These are phyloP conservation scores for Allygus modestus DNA, from an alignment of 2,888 invertebrate genomes.

Conservation along the genomic window DNA sequence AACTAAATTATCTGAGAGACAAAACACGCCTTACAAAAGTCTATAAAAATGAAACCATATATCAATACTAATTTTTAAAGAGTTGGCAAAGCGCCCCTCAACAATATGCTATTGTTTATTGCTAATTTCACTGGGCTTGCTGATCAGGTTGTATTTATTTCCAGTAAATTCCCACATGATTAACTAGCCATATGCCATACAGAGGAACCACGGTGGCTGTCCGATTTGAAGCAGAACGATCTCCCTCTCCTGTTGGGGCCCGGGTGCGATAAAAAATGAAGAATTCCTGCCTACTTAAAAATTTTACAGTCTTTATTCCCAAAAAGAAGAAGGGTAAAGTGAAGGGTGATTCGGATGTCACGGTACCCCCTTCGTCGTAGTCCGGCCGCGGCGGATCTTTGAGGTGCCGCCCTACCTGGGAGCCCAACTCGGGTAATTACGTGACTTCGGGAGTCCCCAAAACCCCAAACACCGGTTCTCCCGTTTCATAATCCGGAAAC, in stretches of 20 bases:
- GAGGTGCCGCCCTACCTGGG: not conserved
- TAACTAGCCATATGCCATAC: slow-evolving; percentile 12
- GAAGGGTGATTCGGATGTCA: slow-evolving; percentile 11
- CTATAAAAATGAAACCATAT: no score
- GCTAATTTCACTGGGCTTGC: no score
- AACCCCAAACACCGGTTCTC: no score
- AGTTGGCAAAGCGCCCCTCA: no score
- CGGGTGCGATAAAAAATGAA: slow-evolving; percentile 1
- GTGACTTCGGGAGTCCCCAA: no score
- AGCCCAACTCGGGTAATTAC: not conserved
- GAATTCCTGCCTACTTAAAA: slow-evolving; percentile 44
- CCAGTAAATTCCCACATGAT: not conserved
- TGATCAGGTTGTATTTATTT: no score
- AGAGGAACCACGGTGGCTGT: slow-evolving; percentile 36
- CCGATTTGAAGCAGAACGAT: slow-evolving; percentile 22
- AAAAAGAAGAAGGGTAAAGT: slow-evolving; percentile 47
- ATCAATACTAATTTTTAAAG: no score
- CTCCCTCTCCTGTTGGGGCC: not conserved
- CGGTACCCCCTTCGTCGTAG: slow-evolving; percentile 15
- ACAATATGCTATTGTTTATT: no score
- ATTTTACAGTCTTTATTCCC: slow-evolving; percentile 51
- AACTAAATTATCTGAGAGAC: no score
- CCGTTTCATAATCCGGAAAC: no score
- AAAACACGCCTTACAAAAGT: no score
- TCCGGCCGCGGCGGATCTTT: not conserved